These are phyloP conservation scores for Cyaniris semiargus DNA, from an alignment of 2,888 invertebrate genomes.

Conservation along the genomic window DNA sequence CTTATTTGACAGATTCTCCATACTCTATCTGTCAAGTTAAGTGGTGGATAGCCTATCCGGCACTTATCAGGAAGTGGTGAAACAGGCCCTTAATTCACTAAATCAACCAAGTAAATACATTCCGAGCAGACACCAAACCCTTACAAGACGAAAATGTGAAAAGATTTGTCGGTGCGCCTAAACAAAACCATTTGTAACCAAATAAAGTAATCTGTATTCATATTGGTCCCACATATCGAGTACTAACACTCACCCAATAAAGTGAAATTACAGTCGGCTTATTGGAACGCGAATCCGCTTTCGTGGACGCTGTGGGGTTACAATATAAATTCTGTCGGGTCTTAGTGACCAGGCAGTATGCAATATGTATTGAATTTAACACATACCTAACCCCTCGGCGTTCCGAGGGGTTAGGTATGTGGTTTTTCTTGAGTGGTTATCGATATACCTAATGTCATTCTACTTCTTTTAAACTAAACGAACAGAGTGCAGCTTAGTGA, in stretches of 20 bases:
- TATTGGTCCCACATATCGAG: slow-evolving; percentile 35
- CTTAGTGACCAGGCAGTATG: neutral
- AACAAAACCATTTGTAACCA: slow-evolving; percentile 35
- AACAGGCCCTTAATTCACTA: neutral
- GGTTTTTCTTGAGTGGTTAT: neutral
- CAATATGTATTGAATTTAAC: neutral
- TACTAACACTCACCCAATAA: slow-evolving; percentile 38
- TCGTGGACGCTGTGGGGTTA: slow-evolving; percentile 6
- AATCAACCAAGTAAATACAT: neutral
- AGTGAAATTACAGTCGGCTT: slow-evolving; percentile 38
- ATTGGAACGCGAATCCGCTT: slow-evolving; percentile 26
- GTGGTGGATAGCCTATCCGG: no score
- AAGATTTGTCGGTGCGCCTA: slow-evolving; percentile 30
- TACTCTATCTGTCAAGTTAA: no score
- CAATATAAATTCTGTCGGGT: slow-evolving; percentile 7
- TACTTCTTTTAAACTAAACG: no score
- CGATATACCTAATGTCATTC: no score
- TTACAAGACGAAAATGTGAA: slow-evolving; percentile 28
- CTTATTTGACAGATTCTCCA: no score
- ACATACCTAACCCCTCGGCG: no score
- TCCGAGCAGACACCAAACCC: neutral
- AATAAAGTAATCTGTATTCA: slow-evolving; percentile 37
- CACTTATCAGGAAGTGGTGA: no score
- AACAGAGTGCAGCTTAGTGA: no score
- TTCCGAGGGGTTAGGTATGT: neutral